phyloP scores from a whole-genome alignment of 1,140 invertebrate species.

The Caerostris darwini region DNA sequence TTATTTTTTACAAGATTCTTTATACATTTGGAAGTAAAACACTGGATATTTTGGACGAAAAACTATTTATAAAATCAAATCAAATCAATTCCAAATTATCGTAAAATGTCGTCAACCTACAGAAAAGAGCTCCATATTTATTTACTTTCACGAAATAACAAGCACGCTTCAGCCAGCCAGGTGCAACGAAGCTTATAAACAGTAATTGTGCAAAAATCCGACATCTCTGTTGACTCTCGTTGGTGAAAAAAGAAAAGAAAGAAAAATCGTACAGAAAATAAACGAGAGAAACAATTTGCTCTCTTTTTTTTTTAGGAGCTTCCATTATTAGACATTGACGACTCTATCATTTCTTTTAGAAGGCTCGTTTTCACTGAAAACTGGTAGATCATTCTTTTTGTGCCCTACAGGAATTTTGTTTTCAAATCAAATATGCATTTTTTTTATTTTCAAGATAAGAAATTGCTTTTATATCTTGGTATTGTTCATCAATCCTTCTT shows the following conservation, averaged over 20 bases:
- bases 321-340: constrained; percentile 11
- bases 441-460: too few species aligned
- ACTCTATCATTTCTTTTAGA: constrained; percentile 1
- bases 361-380: constrained; percentile 5
- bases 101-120: constrained; percentile 24
- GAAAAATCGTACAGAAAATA: not conserved
- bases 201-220: constrained; percentile 36
- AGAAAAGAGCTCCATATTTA: not conserved
- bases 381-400: not conserved
- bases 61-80: not conserved
- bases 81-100: constrained; percentile 17
- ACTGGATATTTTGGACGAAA: not conserved
- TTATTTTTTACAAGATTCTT: too few species aligned
- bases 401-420: too few species aligned
- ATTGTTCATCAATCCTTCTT: too few species aligned
- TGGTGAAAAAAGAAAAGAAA: not conserved
- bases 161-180: constrained; percentile 29
- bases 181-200: constrained; percentile 37
- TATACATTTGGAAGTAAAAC: not conserved
- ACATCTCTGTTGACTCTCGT: constrained; percentile 9
- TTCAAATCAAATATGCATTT: too few species aligned
- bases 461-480: too few species aligned
- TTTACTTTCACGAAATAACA: constrained; percentile 26
- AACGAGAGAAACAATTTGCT: constrained; percentile 13
- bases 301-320: constrained; percentile 10